Conservation (phyloP, 2,888 invertebrate genomes). For the Dryocosmus kuriphilus region DNA sequence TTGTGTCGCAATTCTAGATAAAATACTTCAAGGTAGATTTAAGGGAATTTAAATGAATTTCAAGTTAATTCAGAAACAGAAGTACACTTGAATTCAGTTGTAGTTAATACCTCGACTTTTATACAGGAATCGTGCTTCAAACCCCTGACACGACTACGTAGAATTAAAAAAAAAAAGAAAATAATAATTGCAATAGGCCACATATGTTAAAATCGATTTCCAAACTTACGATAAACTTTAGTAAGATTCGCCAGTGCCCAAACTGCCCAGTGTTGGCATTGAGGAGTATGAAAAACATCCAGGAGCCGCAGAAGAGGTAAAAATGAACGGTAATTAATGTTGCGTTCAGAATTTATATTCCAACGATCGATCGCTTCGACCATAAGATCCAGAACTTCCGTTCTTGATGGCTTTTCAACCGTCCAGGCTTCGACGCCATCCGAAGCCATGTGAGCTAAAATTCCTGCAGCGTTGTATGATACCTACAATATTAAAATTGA, state of each 20-base stretch:
- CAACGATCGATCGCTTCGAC: constrained; percentile 91
- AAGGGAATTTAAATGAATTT: no score
- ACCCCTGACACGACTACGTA: no score
- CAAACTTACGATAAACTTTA: constrained; percentile 90
- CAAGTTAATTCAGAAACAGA: no score
- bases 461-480: constrained; percentile 97
- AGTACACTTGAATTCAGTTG: no score
- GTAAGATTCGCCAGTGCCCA: constrained; percentile 99
- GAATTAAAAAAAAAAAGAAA: no score
- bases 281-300: constrained; percentile 90
- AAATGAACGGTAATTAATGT: constrained; percentile 98
- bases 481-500: constrained; percentile 79
- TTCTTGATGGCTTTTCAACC: constrained; percentile 84
- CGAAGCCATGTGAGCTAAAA: constrained; percentile 95
- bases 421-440: constrained; percentile 93
- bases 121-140: no score
- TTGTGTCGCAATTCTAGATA: no score
- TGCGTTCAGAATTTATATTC: constrained; percentile 91
- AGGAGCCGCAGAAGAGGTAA: constrained; percentile 94
- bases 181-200: background rate
- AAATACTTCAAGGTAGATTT: no score
- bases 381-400: constrained; percentile 86
- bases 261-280: constrained; percentile 97
- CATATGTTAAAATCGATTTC: constrained; percentile 25
- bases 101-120: no score